These are phyloP conservation scores for Oopsacas minuta DNA, from an alignment of 37 sponge, comb jelly and placozoan genomes.

Conservation along the genomic window DNA sequence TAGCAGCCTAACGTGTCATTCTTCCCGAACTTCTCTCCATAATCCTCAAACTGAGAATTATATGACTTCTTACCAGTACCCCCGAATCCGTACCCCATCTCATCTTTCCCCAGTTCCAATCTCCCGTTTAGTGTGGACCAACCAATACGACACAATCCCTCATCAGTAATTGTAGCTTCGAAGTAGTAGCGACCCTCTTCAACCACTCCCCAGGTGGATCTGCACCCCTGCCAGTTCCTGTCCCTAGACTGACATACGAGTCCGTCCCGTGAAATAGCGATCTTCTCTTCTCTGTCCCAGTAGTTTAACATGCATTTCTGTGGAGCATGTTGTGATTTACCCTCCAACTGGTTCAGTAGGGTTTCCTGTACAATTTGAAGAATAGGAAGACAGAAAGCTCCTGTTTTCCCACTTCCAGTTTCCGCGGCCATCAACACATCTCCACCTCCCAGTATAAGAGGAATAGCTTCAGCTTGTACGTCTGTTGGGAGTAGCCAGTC, in stretches of 20 bases:
- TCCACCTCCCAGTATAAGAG: conserved; percentile 85
- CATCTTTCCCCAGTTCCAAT: conserved; percentile 82
- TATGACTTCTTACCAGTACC: conserved; percentile 91
- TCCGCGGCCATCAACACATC: conserved; percentile 96
- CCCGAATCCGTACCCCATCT: conserved; percentile 86
- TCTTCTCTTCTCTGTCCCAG: conserved; percentile 49
- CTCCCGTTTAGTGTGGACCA: conserved; percentile 58
- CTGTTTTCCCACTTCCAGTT: conserved; percentile 92
- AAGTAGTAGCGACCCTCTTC: conserved; percentile 48
- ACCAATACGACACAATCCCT: conserved; percentile 88
- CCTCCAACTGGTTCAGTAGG: conserved; percentile 32
- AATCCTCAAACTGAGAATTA: conserved; percentile 71
- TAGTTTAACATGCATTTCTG: conserved; percentile 33
- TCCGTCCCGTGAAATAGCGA: conserved; percentile 79
- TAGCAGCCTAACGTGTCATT: conserved; percentile 73
- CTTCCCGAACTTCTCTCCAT: conserved; percentile 85
- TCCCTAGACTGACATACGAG: conserved; percentile 78
- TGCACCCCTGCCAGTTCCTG: conserved; percentile 60
- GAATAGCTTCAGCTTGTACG: conserved; percentile 90
- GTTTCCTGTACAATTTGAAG: conserved; percentile 84
- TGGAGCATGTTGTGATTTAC: conserved; percentile 14
- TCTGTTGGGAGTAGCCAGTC: conserved; percentile 93
- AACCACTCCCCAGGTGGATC: conserved; percentile 47
- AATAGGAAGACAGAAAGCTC: conserved; percentile 85
- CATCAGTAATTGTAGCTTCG: conserved; percentile 86